Base-by-base conservation (phyloP, 37 sponge, comb jelly and placozoan genomes). In the Halichondria panicea region DNA sequence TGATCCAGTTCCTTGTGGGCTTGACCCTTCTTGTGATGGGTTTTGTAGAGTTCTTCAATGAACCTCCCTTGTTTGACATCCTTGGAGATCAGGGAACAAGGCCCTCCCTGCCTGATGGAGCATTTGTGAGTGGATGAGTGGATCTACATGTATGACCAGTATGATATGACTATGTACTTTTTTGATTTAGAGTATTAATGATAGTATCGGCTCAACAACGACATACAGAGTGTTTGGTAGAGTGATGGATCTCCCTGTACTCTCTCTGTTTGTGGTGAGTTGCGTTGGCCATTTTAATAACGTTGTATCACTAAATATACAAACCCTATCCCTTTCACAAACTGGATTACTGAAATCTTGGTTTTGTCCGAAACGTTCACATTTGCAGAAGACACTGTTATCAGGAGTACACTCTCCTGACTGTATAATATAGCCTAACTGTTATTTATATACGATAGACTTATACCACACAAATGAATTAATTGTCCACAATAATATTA, bases 21-120 rank as follows among this genome's bases (percentile, higher is more conserved):
- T n/a, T n/a, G n/a, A n/a, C n/a, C n/a, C n/a, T 70, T 27, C 21
- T 70, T n/a, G 1, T 48, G 11, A 27, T 70, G 9, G 70, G 70
- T 3, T 6, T 70, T 15, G 53, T 48, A 33, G 70, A 70, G 30
- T 70, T 70, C 28, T 41, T 34, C 27, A 52, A 32, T 48, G 70
- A 70, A 15, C 70, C 52, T 1, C 44, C 70, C 25, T 15, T 70
- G 50, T 70, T 70, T 48, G 70, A 70, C 30, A 15, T 70, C 7
- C 41, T 70, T 21, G 70, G 70, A 28, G 50, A 48, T 15, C 45
- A 46, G 30, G 34, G 8, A 4, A 52, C 45, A 35, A 24, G 34
- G 31, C 1, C 33, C 24, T 21, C 41, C 2, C 45, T 70, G 25
- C 53, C 70, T n/a, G 52, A 6, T 24, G 30, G 24, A 4, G 52